Evolutionary conservation across 2,888 invertebrate species (phyloP).

Genomic region (Eilema depressum): DNA sequence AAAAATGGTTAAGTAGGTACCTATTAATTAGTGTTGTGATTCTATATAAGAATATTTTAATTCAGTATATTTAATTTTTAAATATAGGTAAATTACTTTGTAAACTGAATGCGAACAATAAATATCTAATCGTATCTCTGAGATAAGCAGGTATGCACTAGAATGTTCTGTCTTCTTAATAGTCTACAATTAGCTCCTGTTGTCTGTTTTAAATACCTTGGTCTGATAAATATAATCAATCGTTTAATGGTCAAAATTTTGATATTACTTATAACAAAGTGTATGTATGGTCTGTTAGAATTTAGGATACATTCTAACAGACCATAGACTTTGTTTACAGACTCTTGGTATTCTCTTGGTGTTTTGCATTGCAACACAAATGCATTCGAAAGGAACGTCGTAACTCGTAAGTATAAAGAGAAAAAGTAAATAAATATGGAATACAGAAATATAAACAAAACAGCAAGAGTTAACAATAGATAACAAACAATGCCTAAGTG

Average conservation of each 20-base stretch:
- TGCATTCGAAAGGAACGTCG: not conserved
- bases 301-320: not conserved
- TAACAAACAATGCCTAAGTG: constrained; percentile 29
- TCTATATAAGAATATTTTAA: not conserved
- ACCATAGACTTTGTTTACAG: not conserved
- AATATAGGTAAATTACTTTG: not conserved
- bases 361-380: not conserved
- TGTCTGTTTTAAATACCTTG: not conserved
- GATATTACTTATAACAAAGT: too few relatives aligned
- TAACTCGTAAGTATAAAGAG: not conserved
- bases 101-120: not conserved
- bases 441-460: constrained; percentile 10
- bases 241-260: not conserved
- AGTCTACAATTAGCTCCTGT: too few relatives aligned
- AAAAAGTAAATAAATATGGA: not conserved
- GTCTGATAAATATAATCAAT: not conserved
- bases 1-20: not conserved
- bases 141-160: not conserved
- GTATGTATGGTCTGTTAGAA: too few relatives aligned
- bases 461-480: constrained; percentile 16
- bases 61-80: not conserved
- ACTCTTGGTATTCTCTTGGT: not conserved
- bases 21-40: too few relatives aligned
- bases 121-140: not conserved
- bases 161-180: not conserved